These are phyloP conservation scores for Drosophila pruinosa DNA, from an alignment of 1,140 invertebrate genomes.

Conservation along the genomic window DNA sequence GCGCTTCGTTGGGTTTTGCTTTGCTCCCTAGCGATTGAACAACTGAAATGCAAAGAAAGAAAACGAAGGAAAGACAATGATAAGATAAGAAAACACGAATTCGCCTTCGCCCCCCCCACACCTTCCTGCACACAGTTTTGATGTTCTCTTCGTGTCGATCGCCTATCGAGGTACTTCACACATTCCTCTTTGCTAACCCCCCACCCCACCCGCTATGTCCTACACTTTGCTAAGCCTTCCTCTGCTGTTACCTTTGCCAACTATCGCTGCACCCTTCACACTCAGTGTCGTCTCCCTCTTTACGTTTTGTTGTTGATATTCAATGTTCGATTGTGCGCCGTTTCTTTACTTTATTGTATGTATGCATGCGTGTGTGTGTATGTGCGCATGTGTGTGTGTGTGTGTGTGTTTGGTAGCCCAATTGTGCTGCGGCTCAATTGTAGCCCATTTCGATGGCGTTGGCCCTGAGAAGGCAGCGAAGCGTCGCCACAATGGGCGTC, in stretches of 20 bases:
- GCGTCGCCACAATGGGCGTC: constrained; percentile 59
- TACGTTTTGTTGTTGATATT: constrained; percentile 20
- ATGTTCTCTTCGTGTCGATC: constrained; percentile 7
- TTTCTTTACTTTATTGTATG: constrained; percentile 21
- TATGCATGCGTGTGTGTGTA: constrained; percentile 3
- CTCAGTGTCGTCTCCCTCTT: constrained; percentile 7
- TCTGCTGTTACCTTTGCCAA: constrained; percentile 11
- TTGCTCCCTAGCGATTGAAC: neutral
- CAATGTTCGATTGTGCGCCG: constrained; percentile 42
- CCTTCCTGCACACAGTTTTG: neutral
- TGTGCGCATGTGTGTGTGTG: neutral
- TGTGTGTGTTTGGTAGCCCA: constrained; percentile 50
- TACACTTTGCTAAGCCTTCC: constrained; percentile 32
- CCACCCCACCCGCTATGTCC: neutral
- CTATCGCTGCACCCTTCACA: constrained; percentile 1
- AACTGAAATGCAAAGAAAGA: neutral
- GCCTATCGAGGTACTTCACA: constrained; percentile 36
- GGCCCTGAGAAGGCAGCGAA: constrained; percentile 50
- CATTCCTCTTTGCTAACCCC: neutral
- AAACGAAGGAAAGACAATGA: constrained; percentile 31
- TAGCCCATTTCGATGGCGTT: constrained; percentile 62
- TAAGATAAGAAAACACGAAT: constrained; percentile 43
- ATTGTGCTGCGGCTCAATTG: constrained; percentile 68
- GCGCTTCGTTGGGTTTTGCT: neutral
- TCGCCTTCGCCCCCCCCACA: neutral